phyloP scores from a whole-genome alignment of 64 coral and sea anemone genomes.

The Catalaphyllia jardinei region DNA sequence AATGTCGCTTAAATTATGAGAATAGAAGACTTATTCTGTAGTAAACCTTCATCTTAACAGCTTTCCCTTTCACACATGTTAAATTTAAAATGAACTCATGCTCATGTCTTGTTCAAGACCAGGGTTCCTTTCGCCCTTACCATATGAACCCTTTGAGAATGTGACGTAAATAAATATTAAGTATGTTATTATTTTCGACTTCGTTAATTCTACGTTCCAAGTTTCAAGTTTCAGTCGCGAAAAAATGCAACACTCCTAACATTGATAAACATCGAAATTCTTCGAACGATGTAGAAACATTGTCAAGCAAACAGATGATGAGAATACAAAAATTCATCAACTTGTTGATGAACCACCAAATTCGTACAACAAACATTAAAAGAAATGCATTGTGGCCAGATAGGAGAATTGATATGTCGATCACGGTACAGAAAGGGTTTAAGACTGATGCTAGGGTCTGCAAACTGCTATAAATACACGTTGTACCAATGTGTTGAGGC shows the following conservation, averaged over 20 bases:
- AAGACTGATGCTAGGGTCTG: not conserved
- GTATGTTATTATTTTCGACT: not conserved
- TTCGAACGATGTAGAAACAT: too few species aligned
- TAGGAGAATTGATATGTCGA: not conserved
- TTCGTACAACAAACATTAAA: not conserved
- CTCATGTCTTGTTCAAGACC: not conserved
- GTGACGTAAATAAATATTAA: slow-evolving; percentile 24
- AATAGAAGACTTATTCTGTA: slow-evolving; percentile 15
- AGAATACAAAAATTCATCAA: too few species aligned
- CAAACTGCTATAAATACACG: slow-evolving; percentile 37
- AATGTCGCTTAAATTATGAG: slow-evolving; percentile 35
- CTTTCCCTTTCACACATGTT: not conserved
- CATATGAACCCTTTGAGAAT: not conserved
- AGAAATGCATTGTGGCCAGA: not conserved
- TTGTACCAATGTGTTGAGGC: slow-evolving; percentile 27
- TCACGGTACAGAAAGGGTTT: not conserved
- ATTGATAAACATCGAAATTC: too few species aligned
- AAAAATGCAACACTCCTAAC: too few species aligned
- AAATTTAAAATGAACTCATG: not conserved
- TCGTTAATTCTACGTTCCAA: too few species aligned
- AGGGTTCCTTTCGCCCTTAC: not conserved
- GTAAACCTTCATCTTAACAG: not conserved
- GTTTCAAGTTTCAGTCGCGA: too few species aligned
- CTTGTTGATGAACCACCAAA: not conserved
- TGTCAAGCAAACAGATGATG: too few species aligned